Evolutionary conservation across 1,140 invertebrate species (phyloP), one percentile per base, ranked within the genome.

Genomic region (Olivierus martensii): DNA sequence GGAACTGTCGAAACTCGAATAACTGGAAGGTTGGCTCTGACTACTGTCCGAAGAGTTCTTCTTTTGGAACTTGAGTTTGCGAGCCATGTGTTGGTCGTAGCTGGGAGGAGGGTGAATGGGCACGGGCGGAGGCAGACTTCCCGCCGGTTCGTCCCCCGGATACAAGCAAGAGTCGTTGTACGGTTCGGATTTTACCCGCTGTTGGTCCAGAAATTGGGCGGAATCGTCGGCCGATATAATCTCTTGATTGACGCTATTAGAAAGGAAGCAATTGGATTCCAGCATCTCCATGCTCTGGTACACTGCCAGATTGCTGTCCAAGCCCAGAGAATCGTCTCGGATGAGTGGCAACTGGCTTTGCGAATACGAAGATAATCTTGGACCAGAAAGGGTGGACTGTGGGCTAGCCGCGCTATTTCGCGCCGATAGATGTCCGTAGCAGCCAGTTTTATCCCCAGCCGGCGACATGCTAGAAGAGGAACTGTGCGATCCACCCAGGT

Each of bases 361-460:
- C 17, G n/a, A 11, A 15, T 39, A 43, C 49, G 19, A 49, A 49
- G 19, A 53, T 49, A 12, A 48, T 17, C 45, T 39, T 0, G 53
- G 38, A n/a, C 46, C 22, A 34, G 49, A 37, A 28, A 28, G 9
- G 4, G 9, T 55, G 17, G 46, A 52, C 18, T 43, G 18, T 17
- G 50, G 52, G 54, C 58, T 59, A 28, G 45, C 50, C 22, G 54
- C 56, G 21, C 54, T 55, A 17, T 56, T 72, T 79, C 85, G 87
- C 59, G 87, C 87, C 48, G 88, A 90, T 54, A 95, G 77, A 70
- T 95, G 91, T 14, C 89, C 90, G 71, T 93, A 93, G 52, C 87
- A 91, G 14, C 91, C 89, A 15, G 43, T 28, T 19, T 44, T 51
- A 5, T 46, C 48, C 3, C 49, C 51, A 11, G 18, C 15, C 7